phyloP scores from a whole-genome alignment of 1,140 invertebrate genomes.

The Cylas formicarius region DNA sequence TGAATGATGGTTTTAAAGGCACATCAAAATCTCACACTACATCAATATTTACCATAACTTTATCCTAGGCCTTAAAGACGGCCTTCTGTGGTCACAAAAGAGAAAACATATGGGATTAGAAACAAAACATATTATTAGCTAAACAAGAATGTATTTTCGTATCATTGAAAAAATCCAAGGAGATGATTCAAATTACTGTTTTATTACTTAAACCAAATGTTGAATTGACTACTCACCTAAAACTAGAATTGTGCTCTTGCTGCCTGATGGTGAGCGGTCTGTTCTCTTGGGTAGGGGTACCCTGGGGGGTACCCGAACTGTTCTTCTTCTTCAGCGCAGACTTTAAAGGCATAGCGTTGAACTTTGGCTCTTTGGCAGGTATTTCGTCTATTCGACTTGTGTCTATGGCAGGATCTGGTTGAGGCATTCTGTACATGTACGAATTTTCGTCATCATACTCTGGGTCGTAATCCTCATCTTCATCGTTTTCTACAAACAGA shows the following conservation, averaged over 20 bases:
- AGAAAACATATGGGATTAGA: constrained; percentile 17
- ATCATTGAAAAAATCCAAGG: neutral
- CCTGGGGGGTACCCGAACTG: constrained; percentile 55
- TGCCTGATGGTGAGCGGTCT: constrained; percentile 62
- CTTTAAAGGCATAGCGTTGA: constrained; percentile 83
- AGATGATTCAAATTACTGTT: neutral
- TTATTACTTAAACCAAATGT: neutral
- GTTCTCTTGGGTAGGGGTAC: constrained; percentile 71
- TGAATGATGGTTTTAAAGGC: too few species aligned
- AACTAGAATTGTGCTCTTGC: constrained; percentile 53
- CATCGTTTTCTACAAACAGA: constrained; percentile 27
- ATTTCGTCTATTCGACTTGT: constrained; percentile 80
- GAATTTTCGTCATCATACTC: constrained; percentile 49
- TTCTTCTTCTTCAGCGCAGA: constrained; percentile 81
- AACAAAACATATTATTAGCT: neutral
- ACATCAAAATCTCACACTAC: constrained; percentile 7
- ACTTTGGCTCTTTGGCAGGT: constrained; percentile 79
- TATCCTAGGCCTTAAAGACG: constrained; percentile 79
- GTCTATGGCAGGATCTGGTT: constrained; percentile 61
- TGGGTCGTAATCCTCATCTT: constrained; percentile 43
- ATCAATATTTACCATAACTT: constrained; percentile 73
- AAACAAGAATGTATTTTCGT: too few species aligned
- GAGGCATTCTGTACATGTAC: constrained; percentile 48
- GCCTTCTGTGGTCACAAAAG: constrained; percentile 54
- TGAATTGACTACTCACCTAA: constrained; percentile 46